Conservation (phyloP, 2,797 vertebrate genomes). For the Manis javanica region DNA sequence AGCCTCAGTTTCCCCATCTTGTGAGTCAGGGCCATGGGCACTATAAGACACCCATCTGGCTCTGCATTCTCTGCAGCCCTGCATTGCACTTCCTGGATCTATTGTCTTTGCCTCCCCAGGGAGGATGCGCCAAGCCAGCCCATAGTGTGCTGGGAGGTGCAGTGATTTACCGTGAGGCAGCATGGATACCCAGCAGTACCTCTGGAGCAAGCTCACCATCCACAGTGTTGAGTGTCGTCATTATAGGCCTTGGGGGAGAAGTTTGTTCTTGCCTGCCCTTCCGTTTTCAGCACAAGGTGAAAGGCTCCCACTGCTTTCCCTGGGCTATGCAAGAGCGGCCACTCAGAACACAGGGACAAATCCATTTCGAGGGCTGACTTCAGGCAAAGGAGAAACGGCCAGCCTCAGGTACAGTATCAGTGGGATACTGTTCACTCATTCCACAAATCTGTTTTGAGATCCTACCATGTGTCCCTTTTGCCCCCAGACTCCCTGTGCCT, state of each 20-base stretch:
- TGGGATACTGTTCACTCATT: not conserved
- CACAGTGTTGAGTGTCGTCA: slow-evolving; percentile 47
- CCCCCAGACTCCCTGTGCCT: not conserved
- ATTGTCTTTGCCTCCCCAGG: not conserved
- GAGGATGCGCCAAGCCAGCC: not conserved
- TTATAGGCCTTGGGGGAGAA: slow-evolving; percentile 52
- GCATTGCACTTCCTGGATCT: not conserved
- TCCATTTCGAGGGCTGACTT: not conserved
- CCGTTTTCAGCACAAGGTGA: slow-evolving; percentile 59
- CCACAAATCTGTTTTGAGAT: not conserved
- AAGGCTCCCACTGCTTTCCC: not conserved
- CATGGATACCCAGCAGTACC: not conserved
- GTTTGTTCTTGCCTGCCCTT: slow-evolving; percentile 72
- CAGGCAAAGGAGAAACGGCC: not conserved
- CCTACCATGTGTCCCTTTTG: not conserved
- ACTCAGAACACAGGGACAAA: not conserved
- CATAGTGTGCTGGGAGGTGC: not conserved
- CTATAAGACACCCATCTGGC: not conserved
- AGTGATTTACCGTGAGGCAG: not conserved
- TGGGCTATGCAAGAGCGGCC: not conserved
- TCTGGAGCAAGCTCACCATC: slow-evolving; percentile 39
- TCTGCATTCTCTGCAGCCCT: not conserved
- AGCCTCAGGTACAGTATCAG: not conserved
- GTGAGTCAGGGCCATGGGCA: not conserved
- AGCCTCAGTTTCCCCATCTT: not conserved